Base-by-base conservation (phyloP, 37 sponge, comb jelly and placozoan species). In the Lycopodina hypogea region DNA sequence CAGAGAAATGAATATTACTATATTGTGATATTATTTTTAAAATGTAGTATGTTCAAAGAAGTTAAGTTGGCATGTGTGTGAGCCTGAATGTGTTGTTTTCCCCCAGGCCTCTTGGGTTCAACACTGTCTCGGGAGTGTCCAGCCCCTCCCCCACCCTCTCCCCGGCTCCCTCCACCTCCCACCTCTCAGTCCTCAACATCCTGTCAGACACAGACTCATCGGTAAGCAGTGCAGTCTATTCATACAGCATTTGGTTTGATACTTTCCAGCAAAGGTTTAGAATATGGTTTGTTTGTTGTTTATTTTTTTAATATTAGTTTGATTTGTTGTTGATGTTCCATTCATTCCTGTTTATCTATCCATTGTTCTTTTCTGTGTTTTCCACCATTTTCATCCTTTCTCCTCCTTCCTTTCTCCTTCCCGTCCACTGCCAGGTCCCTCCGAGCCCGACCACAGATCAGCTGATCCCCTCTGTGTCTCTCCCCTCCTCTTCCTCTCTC, bases 101-200 rank as follows among this genome's bases (percentile, higher is more conserved):
- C 9, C 48, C 2, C 30, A 81, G 82, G 65, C 74, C 71, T n/a
- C 9, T 73, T 21, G 65, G 45, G 4, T 81, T 42, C 82, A 61
- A 72, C 45, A 63, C 61, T 39, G 21, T 68, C n/a, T 52, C 69
- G 17, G 71, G 58, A 26, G 38, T 80, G 33, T 80, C 82, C 52
- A 61, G 64, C 24, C 82, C 82, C 52, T 73, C 82, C 33, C 73
- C 82, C 64, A 81, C 82, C 64, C 65, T 81, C 74, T 72, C 73
- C 52, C 74, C 74, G n/a, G 73, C 82, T 0, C 61, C 82, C 63
- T 72, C 82, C 52, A 60, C 69, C 50, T 60, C 84, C 0, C 84
- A 84, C 29, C 71, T 84, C 48, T 84, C 84, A 30, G 63, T 84
- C 18, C 78, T 84, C 35, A 84, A 71, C 78, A 56, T 84, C 11